Evolutionary conservation across 2,797 vertebrate species (phyloP).

Genomic region (Aplochiton taeniatus): DNA sequence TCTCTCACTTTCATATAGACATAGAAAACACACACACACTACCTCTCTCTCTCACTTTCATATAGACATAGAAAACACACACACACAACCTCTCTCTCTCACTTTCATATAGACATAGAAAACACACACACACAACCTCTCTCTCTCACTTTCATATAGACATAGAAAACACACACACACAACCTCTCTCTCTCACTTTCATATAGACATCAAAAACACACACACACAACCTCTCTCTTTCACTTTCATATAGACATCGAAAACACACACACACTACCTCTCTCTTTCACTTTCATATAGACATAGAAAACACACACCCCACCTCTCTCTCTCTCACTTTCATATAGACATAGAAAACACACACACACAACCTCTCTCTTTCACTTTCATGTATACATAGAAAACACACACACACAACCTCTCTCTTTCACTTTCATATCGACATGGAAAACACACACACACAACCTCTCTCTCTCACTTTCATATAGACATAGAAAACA

Average conservation of each 20-base stretch:
- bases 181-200: not conserved
- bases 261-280: not conserved
- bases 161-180: not conserved
- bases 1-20: not conserved
- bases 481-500: not conserved
- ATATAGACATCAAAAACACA: not conserved
- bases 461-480: not conserved
- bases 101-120: not conserved
- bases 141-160: not conserved
- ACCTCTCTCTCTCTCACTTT: not conserved
- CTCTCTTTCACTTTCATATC: not conserved
- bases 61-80: not conserved
- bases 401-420: not conserved
- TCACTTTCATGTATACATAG: not conserved
- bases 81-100: not conserved
- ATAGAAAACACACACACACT: not conserved
- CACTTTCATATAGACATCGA: not conserved
- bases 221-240: not conserved
- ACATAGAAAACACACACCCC: not conserved
- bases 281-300: not conserved
- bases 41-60: not conserved
- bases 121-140: not conserved
- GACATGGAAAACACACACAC: slow-evolving; percentile 1
- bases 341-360: not conserved
- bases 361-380: not conserved